A percentile compares a stretch with the other conserved stretches of the same genome.
These are phyloP conservation scores for Palythoa caribaeorum DNA, from an alignment of 92 coral and sea anemone genomes.

Conservation along the genomic window DNA sequence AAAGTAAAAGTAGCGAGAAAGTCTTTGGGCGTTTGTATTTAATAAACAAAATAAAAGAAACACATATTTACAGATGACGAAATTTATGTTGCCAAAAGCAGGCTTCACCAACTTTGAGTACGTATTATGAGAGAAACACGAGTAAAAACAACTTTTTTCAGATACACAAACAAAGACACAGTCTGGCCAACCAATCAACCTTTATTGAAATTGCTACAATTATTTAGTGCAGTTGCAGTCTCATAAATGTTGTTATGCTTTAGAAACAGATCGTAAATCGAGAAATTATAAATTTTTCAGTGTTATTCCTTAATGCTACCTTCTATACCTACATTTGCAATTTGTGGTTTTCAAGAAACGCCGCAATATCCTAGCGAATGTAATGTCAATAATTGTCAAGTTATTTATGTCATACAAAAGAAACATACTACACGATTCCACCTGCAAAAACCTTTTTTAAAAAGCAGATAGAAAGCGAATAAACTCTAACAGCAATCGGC, in stretches of 20 bases:
- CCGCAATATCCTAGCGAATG: background rate
- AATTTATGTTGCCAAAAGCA: too few relatives aligned
- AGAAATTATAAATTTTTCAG: conserved; percentile 2
- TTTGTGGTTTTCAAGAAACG: conserved; percentile 11
- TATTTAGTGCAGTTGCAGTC: background rate
- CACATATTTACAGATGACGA: background rate
- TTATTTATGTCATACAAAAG: background rate
- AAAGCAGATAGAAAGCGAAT: background rate
- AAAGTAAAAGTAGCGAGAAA: background rate
- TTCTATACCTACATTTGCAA: background rate
- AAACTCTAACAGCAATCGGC: background rate
- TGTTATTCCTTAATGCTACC: background rate
- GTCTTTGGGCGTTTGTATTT: background rate
- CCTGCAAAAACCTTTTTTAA: background rate
- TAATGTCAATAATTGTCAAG: conserved; percentile 11
- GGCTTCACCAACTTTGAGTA: too few relatives aligned
- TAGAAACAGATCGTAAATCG: background rate
- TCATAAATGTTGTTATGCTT: background rate
- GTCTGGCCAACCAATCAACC: background rate
- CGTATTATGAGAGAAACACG: too few relatives aligned
- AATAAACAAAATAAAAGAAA: conserved; percentile 8
- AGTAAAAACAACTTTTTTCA: too few relatives aligned
- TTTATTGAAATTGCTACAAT: background rate
- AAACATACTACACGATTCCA: too few relatives aligned
- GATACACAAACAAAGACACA: background rate